These are phyloP conservation scores for Notolabrus celidotus DNA, from an alignment of 2,797 vertebrate genomes.

Conservation along the genomic window DNA sequence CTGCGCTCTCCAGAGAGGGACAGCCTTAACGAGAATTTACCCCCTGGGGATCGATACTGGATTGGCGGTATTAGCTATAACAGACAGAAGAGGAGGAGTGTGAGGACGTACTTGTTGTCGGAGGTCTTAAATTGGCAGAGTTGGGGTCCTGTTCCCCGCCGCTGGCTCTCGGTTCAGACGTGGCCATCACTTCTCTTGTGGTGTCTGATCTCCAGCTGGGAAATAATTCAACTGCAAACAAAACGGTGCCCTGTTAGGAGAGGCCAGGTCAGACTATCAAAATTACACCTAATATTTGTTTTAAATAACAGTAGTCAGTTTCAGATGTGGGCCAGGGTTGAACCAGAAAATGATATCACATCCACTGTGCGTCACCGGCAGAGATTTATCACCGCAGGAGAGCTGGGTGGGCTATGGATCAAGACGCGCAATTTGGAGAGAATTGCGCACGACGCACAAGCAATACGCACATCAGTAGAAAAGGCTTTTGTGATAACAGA, in stretches of 20 bases:
- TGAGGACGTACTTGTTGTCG: constrained; percentile 91
- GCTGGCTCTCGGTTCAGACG: constrained; percentile 91
- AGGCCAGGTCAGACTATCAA: background rate
- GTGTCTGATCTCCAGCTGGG: constrained; percentile 66
- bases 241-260: constrained; percentile 63
- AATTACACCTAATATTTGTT: background rate
- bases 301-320: constrained; percentile 1
- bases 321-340: background rate
- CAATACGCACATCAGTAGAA: constrained; percentile 26
- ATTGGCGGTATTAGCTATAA: constrained; percentile 17
- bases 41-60: constrained; percentile 20
- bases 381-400: constrained; percentile 24
- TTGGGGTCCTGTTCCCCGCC: constrained; percentile 91
- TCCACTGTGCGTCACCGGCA: constrained; percentile 8
- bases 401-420: constrained; percentile 3
- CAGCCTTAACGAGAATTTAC: constrained; percentile 25
- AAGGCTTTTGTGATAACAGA: constrained; percentile 35
- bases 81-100: background rate
- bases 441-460: constrained; percentile 53
- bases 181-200: constrained; percentile 89
- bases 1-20: constrained; percentile 8
- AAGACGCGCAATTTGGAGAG: constrained; percentile 45
- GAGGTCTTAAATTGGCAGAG: constrained; percentile 91
- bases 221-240: constrained; percentile 65
- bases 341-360: constrained; percentile 5